These are phyloP conservation scores for Candoia aspera DNA, from an alignment of 2,113 vertebrate species.

Conservation along the genomic window DNA sequence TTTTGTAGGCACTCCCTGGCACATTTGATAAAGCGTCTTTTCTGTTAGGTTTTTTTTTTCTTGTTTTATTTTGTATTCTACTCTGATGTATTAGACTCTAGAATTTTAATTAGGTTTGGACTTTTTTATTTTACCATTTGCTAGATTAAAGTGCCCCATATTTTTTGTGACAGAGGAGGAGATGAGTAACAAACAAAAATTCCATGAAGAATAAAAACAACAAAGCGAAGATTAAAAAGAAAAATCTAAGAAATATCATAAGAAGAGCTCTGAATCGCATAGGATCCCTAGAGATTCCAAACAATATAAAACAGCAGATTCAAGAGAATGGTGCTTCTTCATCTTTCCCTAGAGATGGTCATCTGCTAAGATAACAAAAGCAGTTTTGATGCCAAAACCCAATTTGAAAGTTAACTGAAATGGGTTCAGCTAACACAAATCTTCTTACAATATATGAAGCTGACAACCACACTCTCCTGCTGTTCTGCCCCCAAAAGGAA, in stretches of 20 bases:
- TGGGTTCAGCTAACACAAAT: neutral
- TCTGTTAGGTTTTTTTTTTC: neutral
- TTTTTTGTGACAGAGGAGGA: neutral
- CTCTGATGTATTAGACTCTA: neutral
- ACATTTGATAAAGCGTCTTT: neutral
- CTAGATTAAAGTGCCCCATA: neutral
- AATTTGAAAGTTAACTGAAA: neutral
- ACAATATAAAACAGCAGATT: neutral
- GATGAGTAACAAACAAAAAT: neutral
- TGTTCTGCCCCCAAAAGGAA: neutral
- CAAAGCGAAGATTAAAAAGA: neutral
- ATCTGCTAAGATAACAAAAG: neutral
- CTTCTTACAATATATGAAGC: neutral
- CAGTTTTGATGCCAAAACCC: neutral
- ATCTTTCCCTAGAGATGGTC: neutral
- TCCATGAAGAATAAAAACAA: neutral
- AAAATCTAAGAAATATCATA: neutral
- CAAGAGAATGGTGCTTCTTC: neutral
- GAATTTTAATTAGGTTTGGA: neutral
- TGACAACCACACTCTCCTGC: neutral
- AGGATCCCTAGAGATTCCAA: neutral
- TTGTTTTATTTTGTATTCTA: neutral
- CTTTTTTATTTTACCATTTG: neutral
- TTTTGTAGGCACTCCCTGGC: neutral
- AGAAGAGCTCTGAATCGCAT: neutral